Conservation (phyloP, 2,113 vertebrate species). For the Taxidea taxus region DNA sequence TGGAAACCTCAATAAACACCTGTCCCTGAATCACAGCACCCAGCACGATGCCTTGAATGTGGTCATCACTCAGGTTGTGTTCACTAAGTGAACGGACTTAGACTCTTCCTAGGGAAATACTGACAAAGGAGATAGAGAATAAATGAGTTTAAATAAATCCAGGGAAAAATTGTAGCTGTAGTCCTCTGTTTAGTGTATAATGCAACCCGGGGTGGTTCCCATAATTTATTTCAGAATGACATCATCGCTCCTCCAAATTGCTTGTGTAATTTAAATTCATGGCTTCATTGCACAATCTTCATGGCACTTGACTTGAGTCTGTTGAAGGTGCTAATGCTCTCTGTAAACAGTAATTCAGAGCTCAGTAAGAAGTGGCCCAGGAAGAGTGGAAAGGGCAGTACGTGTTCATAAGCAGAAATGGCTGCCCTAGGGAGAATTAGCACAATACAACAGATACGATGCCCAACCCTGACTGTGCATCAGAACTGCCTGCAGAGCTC, state of each 20-base stretch:
- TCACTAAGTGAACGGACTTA: background rate
- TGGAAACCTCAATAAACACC: background rate
- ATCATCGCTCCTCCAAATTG: background rate
- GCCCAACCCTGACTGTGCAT: accelerated
- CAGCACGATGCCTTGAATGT: background rate
- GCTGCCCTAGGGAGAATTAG: background rate
- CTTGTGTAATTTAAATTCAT: background rate
- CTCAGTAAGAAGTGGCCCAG: background rate
- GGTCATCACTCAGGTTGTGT: background rate
- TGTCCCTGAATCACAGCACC: background rate
- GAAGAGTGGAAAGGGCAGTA: background rate
- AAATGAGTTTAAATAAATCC: background rate
- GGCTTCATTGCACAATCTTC: background rate
- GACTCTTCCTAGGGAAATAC: background rate
- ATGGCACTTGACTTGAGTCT: background rate
- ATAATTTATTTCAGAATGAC: background rate
- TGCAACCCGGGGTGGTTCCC: background rate
- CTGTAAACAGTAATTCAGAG: background rate
- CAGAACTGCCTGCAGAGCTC: background rate
- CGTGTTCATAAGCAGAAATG: background rate
- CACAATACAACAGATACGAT: accelerated
- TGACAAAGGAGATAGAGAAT: background rate
- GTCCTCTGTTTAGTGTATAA: background rate
- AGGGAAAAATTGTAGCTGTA: background rate
- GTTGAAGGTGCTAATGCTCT: background rate